These are phyloP conservation scores for Cactoblastis cactorum DNA, from an alignment of 2,888 invertebrate genomes.

Conservation along the genomic window DNA sequence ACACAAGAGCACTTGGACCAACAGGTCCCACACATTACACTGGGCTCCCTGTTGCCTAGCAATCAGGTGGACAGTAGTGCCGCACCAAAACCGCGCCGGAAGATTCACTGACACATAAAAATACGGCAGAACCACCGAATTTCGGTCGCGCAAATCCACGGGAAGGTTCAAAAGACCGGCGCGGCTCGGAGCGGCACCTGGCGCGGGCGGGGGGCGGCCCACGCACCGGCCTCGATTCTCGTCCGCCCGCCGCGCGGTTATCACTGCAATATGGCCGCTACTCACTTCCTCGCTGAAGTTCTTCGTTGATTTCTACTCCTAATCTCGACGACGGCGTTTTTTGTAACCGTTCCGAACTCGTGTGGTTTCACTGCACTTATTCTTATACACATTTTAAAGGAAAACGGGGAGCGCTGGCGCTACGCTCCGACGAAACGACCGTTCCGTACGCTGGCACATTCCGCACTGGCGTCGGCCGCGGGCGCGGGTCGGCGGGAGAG, in stretches of 20 bases:
- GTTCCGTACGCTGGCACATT: slow-evolving; percentile 78
- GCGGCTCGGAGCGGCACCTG: slow-evolving; percentile 81
- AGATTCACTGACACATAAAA: slow-evolving; percentile 70
- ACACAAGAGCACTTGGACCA: slow-evolving; percentile 73
- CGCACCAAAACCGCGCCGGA: slow-evolving; percentile 67
- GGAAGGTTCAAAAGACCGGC: slow-evolving; percentile 80
- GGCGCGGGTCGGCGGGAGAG: slow-evolving; percentile 74
- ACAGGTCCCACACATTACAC: slow-evolving; percentile 70
- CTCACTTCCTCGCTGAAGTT: slow-evolving; percentile 80
- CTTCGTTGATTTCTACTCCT: slow-evolving; percentile 79
- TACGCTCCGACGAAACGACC: slow-evolving; percentile 80
- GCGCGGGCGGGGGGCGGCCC: slow-evolving; percentile 79
- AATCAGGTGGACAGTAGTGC: slow-evolving; percentile 46
- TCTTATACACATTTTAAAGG: slow-evolving; percentile 80
- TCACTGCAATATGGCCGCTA: slow-evolving; percentile 80
- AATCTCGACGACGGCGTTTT: slow-evolving; percentile 78
- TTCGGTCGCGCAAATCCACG: slow-evolving; percentile 79
- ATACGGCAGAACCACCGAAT: slow-evolving; percentile 70
- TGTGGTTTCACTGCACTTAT: slow-evolving; percentile 79
- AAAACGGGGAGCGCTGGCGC: slow-evolving; percentile 79
- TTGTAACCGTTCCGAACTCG: slow-evolving; percentile 77
- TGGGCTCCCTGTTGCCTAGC: slow-evolving; percentile 37
- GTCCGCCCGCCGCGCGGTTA: slow-evolving; percentile 80
- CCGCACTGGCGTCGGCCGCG: slow-evolving; percentile 77
- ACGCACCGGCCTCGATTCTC: slow-evolving; percentile 80